These are phyloP conservation scores for Zaprionus bogoriensis DNA, from an alignment of 2,888 invertebrate species.

Conservation along the genomic window DNA sequence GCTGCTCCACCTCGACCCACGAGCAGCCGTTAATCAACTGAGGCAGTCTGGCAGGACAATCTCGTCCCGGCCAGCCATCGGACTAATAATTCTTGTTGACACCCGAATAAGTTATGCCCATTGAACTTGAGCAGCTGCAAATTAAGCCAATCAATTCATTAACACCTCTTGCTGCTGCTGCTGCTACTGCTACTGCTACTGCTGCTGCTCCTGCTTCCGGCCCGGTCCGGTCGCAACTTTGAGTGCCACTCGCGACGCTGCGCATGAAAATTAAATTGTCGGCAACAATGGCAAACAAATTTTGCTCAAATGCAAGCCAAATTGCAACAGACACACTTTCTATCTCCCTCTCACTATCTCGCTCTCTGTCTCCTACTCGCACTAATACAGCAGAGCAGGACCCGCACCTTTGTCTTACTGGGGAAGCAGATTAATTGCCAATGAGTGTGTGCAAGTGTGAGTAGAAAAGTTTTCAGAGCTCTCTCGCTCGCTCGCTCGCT, in stretches of 20 bases:
- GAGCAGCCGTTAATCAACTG: constrained; percentile 66
- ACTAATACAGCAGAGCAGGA: background rate
- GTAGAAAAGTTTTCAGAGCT: constrained; percentile 66
- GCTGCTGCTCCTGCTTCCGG: background rate
- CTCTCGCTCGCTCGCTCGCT: constrained; percentile 31
- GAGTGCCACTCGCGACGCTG: constrained; percentile 35
- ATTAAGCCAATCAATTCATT: constrained; percentile 78
- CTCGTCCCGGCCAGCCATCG: constrained; percentile 28
- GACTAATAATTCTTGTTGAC: constrained; percentile 75
- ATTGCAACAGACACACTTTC: constrained; percentile 58
- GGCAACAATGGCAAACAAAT: constrained; percentile 57
- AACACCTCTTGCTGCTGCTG: constrained; percentile 24
- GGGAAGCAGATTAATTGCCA: constrained; percentile 80
- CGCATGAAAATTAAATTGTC: constrained; percentile 58
- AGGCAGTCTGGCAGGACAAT: constrained; percentile 45
- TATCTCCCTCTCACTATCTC: background rate
- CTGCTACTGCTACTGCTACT: background rate
- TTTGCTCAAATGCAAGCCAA: constrained; percentile 55
- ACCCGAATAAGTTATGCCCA: constrained; percentile 68
- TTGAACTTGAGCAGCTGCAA: constrained; percentile 60
- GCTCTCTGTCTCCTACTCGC: background rate
- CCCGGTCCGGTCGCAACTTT: constrained; percentile 16
- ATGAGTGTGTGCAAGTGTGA: constrained; percentile 79
- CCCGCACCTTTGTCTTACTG: constrained; percentile 60
- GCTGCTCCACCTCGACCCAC: constrained; percentile 31